Evolutionary conservation across 1,140 invertebrate species (phyloP).

Genomic region (Elysia chlorotica): DNA sequence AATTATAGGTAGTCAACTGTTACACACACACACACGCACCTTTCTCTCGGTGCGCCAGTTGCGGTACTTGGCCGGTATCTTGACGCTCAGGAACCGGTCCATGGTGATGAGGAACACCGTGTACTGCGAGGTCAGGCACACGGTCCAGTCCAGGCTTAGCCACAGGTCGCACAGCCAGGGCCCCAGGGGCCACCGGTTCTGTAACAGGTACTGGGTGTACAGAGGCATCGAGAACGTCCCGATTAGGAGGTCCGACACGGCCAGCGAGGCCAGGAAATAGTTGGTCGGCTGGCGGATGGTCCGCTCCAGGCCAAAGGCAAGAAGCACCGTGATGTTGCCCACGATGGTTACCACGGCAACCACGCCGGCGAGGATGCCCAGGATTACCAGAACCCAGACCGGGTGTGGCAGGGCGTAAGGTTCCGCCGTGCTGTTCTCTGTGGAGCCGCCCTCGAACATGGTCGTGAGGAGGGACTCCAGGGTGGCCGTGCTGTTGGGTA

Average conservation of each 20-base stretch:
- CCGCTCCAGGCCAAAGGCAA: slow-evolving; percentile 96
- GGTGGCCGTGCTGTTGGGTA: no score
- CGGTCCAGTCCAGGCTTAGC: slow-evolving; percentile 98
- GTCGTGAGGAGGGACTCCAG: no score
- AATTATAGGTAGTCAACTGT: no score
- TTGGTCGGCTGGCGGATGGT: slow-evolving; percentile 98
- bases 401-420: no score
- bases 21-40: slow-evolving; percentile 88
- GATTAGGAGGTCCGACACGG: slow-evolving; percentile 97
- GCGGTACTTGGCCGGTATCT: slow-evolving; percentile 96
- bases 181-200: slow-evolving; percentile 96
- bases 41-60: slow-evolving; percentile 89
- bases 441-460: no score
- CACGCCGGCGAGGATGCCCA: slow-evolving; percentile 82
- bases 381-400: slow-evolving; percentile 88
- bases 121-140: slow-evolving; percentile 98
- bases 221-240: slow-evolving; percentile 89
- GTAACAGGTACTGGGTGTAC: slow-evolving; percentile 94
- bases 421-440: no score
- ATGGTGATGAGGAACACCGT: slow-evolving; percentile 98
- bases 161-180: slow-evolving; percentile 96
- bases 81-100: slow-evolving; percentile 98
- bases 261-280: slow-evolving; percentile 98
- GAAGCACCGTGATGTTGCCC: slow-evolving; percentile 95
- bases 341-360: slow-evolving; percentile 50